Percentiles rank a stretch among this genome's conserved stretches.
These are phyloP conservation scores for Actinopyga echinites DNA, from an alignment of 53 echinoderm and acorn worm species.

Conservation along the genomic window DNA sequence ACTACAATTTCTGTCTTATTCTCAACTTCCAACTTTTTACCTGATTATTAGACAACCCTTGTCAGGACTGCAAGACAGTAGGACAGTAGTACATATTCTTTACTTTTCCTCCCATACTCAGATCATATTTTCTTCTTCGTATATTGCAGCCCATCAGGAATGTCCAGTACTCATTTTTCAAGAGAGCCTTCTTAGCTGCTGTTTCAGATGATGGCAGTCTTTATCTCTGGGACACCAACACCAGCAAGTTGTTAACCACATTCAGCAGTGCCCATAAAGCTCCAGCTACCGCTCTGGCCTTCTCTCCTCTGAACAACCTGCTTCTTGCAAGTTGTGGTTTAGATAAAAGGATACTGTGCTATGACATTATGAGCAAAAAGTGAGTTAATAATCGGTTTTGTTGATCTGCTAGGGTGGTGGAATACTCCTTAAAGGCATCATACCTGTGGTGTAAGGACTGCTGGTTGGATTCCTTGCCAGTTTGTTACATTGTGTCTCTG, in stretches of 20 bases:
- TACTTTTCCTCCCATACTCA: too few species aligned
- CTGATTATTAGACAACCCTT: too few species aligned
- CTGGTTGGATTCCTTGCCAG: too few species aligned
- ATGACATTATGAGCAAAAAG: constrained; percentile 84
- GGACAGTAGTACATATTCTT: too few species aligned
- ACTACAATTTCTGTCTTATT: too few species aligned
- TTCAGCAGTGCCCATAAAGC: constrained; percentile 86
- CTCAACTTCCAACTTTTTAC: too few species aligned
- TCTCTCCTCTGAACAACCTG: constrained; percentile 93
- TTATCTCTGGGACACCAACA: constrained; percentile 90
- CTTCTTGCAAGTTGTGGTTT: constrained; percentile 81
- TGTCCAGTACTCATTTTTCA: constrained; percentile 90
- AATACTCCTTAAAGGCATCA: too few species aligned
- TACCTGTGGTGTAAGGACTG: too few species aligned
- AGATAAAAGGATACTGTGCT: constrained; percentile 95
- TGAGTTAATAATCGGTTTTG: background rate
- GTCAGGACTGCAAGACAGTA: too few species aligned
- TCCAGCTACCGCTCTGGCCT: constrained; percentile 78
- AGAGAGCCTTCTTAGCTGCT: constrained; percentile 82
- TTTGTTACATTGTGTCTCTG: too few species aligned
- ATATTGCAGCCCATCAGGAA: constrained; percentile 68
- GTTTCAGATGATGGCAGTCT: constrained; percentile 93
- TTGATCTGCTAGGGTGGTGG: too few species aligned
- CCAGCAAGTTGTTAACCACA: constrained; percentile 60
- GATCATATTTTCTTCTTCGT: background rate